Conservation (phyloP, 2,888 invertebrate species). For the Pterostichus niger region DNA sequence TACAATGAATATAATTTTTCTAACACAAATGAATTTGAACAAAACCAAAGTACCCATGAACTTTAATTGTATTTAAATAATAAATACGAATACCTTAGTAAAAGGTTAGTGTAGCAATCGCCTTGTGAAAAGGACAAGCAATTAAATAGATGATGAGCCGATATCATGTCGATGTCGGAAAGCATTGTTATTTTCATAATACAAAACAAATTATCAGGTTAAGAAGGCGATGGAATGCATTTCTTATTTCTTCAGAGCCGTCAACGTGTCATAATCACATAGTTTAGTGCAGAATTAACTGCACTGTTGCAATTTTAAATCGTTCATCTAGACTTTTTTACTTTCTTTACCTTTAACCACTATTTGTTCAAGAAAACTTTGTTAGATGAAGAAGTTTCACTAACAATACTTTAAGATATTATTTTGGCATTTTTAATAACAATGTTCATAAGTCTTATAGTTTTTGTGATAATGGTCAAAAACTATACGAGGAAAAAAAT, state of each 20-base stretch:
- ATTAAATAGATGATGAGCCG: slow-evolving; percentile 59
- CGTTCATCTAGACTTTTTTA: background rate
- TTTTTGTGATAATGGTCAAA: too few relatives aligned
- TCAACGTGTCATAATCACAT: slow-evolving; percentile 33
- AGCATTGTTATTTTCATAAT: slow-evolving; percentile 58
- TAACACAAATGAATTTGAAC: slow-evolving; percentile 11
- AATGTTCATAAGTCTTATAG: too few relatives aligned
- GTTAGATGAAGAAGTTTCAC: too few relatives aligned
- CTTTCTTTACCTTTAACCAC: background rate
- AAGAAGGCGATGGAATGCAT: slow-evolving; percentile 46
- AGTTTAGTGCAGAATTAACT: background rate
- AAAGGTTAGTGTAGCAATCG: slow-evolving; percentile 60
- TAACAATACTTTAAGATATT: too few relatives aligned
- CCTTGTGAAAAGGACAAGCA: slow-evolving; percentile 59
- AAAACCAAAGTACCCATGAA: slow-evolving; percentile 21
- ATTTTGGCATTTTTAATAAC: too few relatives aligned
- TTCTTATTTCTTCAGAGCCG: slow-evolving; percentile 23
- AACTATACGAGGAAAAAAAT: too few relatives aligned
- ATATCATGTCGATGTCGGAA: slow-evolving; percentile 46
- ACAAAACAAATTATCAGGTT: slow-evolving; percentile 55
- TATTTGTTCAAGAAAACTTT: too few relatives aligned
- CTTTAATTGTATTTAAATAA: slow-evolving; percentile 53
- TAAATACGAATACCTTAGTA: slow-evolving; percentile 25
- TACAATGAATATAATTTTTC: slow-evolving; percentile 29
- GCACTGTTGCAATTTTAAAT: slow-evolving; percentile 33